These are phyloP conservation scores for Eudyptes chrysolophus DNA, from an alignment of 2,113 vertebrate species.

Conservation along the genomic window DNA sequence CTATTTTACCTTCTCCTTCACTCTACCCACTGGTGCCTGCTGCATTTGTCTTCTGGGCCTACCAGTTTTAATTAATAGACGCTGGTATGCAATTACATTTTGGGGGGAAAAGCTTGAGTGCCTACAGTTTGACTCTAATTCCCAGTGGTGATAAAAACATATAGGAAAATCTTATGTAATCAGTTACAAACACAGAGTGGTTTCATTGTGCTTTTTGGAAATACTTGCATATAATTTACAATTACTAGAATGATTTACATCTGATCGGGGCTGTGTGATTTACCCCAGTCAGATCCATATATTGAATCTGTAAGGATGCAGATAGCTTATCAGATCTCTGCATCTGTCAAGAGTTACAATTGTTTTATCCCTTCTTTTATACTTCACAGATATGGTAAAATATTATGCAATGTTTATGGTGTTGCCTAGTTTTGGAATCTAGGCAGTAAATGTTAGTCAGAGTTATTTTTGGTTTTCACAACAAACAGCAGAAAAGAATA, in stretches of 20 bases:
- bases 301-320: neutral
- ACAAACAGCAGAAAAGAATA: neutral
- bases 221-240: neutral
- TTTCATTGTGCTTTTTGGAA: slow-evolving; percentile 4
- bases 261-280: neutral
- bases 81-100: neutral
- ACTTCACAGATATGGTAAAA: neutral
- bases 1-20: neutral
- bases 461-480: neutral
- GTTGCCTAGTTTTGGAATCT: neutral
- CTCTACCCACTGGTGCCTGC: neutral
- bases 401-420: neutral
- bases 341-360: neutral
- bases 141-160: neutral
- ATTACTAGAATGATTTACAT: neutral
- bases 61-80: slow-evolving; percentile 16
- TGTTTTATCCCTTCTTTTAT: neutral
- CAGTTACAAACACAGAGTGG: neutral
- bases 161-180: neutral
- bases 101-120: neutral
- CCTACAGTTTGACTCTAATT: neutral
- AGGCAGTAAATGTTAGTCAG: neutral
- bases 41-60: neutral
- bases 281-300: neutral
- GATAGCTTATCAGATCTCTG: neutral